Base-by-base conservation (phyloP, 2,113 vertebrate species). In the Lepus americanus region DNA sequence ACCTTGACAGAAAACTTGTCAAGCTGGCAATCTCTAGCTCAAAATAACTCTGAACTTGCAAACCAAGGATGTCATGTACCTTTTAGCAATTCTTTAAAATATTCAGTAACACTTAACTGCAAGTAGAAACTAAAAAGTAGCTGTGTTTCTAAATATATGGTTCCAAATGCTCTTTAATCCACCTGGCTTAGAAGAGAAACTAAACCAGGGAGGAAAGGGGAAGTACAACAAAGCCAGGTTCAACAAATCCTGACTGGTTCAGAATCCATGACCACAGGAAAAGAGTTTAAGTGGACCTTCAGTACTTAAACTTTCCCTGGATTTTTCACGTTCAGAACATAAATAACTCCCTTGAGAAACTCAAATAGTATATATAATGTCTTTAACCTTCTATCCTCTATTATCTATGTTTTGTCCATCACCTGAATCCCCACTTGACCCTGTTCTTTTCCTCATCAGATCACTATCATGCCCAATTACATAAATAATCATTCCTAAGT, bases 71-170 rank as follows among this genome's bases (percentile, higher is more conserved):
- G 31, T 39, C 61, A 82, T 4, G 0, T 78, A 80, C 59, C 67
- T 90, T 89, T 55, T 2, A 86, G 86, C 29, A 90, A 89, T n/a
- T 74, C 9, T 74, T 53, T 66, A 78, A 87, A 82, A 81, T 27
- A 6, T 59, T 39, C 55, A 79, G 63, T 39, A 92, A 76, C 11
- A 73, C 23, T 87, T 92, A 63, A 78, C 11, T 33, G 81, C 69
- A 94, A 87, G 80, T 9, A 90, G 67, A 89, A 90, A 92, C 69
- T 77, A 79, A 94, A 97, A 86, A n/a, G 51, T n/a, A 84, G 81
- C 27, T 87, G 2, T 72, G 14, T 79, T 82, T 94, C 89, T 94
- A 90, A 90, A 76, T 17, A 80, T 4, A 19, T 55, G 55, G 36
- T 44, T 29, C 39, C 73, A 53, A 9, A 63, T 77, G 51, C 23